A percentile compares a stretch with the other conserved stretches of the same genome.
Evolutionary conservation across 2,113 vertebrate genomes (phyloP).

Genomic region (Tor tambroides): DNA sequence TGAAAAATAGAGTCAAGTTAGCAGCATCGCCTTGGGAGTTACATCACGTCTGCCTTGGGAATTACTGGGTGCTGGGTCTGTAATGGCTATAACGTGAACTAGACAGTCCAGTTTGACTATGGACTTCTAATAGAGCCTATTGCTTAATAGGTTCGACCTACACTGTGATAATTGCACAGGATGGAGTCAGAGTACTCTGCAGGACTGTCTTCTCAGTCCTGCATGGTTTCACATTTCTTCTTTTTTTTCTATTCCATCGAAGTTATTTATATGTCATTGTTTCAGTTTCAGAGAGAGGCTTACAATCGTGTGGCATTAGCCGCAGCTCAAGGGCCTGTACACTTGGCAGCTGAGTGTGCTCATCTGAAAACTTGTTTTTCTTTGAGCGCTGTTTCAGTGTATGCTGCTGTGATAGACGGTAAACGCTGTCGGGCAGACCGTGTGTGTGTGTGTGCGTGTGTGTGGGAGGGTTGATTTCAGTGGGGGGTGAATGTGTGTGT

Average conservation of each 20-base stretch:
- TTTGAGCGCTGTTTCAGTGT: constrained; percentile 57
- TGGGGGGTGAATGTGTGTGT: constrained; percentile 35
- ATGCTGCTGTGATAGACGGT: constrained; percentile 58
- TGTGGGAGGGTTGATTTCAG: constrained; percentile 33
- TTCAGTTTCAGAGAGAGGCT: constrained; percentile 44
- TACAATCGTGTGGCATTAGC: constrained; percentile 42
- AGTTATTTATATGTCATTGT: constrained; percentile 51
- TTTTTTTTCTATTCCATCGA: constrained; percentile 9
- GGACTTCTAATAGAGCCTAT: constrained; percentile 10
- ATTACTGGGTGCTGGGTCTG: neutral
- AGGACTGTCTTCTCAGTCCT: constrained; percentile 11
- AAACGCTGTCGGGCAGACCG: constrained; percentile 54
- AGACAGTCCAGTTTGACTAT: neutral
- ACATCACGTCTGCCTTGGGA: neutral
- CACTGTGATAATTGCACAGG: constrained; percentile 12
- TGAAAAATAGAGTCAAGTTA: neutral
- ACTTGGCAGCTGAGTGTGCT: constrained; percentile 61
- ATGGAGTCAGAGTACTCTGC: constrained; percentile 6
- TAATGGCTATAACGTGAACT: constrained; percentile 1
- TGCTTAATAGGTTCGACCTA: constrained; percentile 12
- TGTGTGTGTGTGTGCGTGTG: constrained; percentile 38
- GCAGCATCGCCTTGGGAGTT: neutral
- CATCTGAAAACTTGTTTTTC: constrained; percentile 63
- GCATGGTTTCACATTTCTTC: constrained; percentile 23
- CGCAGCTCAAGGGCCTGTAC: constrained; percentile 56